Percentiles rank a stretch among this genome's conserved stretches.
phyloP scores from a whole-genome alignment of 2,797 vertebrate species.

The Delichon dasypus region DNA sequence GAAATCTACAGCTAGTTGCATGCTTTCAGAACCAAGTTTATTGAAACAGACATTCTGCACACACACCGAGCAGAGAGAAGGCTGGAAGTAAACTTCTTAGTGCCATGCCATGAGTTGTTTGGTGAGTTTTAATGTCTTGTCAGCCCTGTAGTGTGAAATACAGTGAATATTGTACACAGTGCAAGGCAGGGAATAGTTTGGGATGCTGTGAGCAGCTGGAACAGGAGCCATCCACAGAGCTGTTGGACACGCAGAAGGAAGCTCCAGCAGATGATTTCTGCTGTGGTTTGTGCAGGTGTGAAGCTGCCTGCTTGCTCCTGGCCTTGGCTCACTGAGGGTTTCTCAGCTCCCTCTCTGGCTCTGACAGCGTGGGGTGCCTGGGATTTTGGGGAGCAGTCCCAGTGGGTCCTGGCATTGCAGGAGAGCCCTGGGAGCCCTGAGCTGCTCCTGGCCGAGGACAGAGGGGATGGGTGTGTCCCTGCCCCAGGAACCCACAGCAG shows the following conservation, averaged over 20 bases:
- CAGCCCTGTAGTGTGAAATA: not conserved
- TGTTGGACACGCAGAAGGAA: not conserved
- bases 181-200: not conserved
- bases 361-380: not conserved
- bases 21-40: not conserved
- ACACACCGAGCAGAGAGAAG: not conserved
- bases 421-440: not conserved
- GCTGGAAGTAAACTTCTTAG: not conserved
- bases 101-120: accelerated
- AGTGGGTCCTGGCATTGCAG: accelerated
- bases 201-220: not conserved
- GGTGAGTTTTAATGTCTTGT: not conserved
- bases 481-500: too few relatives aligned
- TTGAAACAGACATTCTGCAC: not conserved
- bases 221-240: not conserved
- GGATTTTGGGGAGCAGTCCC: not conserved
- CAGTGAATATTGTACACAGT: accelerated
- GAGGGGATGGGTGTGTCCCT: not conserved
- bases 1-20: not conserved
- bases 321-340: not conserved
- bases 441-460: not conserved
- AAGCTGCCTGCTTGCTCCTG: not conserved
- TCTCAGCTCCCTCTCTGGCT: not conserved
- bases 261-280: not conserved
- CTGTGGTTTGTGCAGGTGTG: accelerated